Evolutionary conservation across 2,888 invertebrate species (phyloP), one percentile per base, ranked within the genome.

Genomic region (Phlogophora meticulosa): DNA sequence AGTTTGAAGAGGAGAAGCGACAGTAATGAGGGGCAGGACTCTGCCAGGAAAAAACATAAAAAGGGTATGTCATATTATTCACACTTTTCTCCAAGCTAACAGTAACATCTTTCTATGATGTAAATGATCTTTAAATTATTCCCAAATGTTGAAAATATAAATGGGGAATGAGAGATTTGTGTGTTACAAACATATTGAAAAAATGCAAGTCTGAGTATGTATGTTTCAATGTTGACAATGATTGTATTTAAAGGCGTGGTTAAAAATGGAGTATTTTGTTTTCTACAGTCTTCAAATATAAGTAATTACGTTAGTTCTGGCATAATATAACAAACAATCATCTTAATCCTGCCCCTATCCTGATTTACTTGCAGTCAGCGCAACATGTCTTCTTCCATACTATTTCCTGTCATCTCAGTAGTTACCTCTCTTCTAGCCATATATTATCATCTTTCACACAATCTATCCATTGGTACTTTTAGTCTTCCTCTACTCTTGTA

Each of bases 1-100:
- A 78, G 78, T 49, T 78, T 88, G 22, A 95, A 95, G 78, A 87
- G 94, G 57, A 94, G 92, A 87, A 92, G 91, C 80, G 92, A 92
- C 80, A 81, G 82, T 24, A 40, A 55, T 38, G 72, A 80, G 59
- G 87, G 86, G 42, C 88, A 86, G 38, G 86, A 74, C 40, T 71
- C 85, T 42, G 78, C 81, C 1, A 89, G 80, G 53, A 90, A 91
- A 70, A 91, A 86, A 76, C 78, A 76, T 24, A 92, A 87, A 82
- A 87, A 87, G 78, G 94, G 94, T 94, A 81, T 52, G 55, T 28
- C 5, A 49, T 38, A 9, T 40, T 63, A 69, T 60, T 48, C 36
- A 53, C 36, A 48, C 60, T 55, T 34, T 51, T 45, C 10, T 56
- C 2, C 3, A 17, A 51, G 4, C 28, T 5, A 15, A 52, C 9